Base-by-base conservation (phyloP, 2,113 vertebrate species). In the Rhinogobius similis region DNA sequence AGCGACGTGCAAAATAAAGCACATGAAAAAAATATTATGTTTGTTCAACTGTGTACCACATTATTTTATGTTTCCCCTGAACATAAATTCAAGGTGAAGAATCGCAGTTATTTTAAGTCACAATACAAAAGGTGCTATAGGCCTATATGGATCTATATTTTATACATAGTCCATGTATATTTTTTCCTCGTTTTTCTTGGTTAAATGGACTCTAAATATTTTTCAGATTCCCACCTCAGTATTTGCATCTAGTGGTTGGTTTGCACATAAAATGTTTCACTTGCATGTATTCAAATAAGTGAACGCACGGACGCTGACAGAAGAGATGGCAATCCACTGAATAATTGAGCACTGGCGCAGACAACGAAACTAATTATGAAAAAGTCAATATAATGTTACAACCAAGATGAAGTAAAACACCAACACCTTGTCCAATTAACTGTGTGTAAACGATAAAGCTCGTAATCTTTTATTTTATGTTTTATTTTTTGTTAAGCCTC, bases 271-370 rank as follows among this genome's bases (percentile, higher is more conserved):
- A 76, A 78, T 18, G 52, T 56, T 36, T 36, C 32, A 36, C 63
- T 68, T 61, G 2, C 68, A 62, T 32, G 64, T 62, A 21, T 68
- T 78, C 55, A 72, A 73, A 82, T 36, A 43, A 48, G 23, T 8
- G 64, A 71, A 21, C 68, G 41, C 32, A 27, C 59, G 32, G 62
- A 67, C 63, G 48, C 36, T 38, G 41, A 10, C 23, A 24, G 52
- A 62, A 10, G 62, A 62, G 66, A 24, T 64, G 27, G 65, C 55
- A 59, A 23, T 68, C 61, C 55, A 48, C 21, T 79, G 63, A 80
- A 82, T 80, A 65, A 83, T 82, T 82, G 61, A 81, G 62, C 72
- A 78, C 14, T 43, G 39, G 39, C 38, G n/a, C 59, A 46, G 59
- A 59, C 27, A 46, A 64, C 2, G 18, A 38, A 53, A 61, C 20